phyloP scores from a whole-genome alignment of 1,140 invertebrate species.

The Heliconius melpomene region DNA sequence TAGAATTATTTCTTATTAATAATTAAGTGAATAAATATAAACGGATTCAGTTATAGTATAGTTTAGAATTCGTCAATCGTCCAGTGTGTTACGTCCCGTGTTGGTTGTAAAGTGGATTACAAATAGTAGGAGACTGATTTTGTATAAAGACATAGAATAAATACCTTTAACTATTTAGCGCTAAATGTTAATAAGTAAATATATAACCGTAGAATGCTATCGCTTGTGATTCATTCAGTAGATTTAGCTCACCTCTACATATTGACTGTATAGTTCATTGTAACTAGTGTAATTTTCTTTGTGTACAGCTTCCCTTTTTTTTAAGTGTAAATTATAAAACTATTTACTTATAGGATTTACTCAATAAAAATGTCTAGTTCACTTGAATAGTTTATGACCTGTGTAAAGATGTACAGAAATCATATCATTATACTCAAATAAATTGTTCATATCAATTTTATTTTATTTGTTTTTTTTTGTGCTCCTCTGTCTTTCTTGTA shows the following conservation, averaged over 20 bases:
- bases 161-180: conserved; percentile 53
- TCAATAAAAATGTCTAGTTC: conserved; percentile 74
- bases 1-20: background rate
- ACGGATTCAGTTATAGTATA: conserved; percentile 15
- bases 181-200: conserved; percentile 16
- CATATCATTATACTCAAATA: conserved; percentile 80
- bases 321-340: conserved; percentile 76
- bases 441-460: conserved; percentile 75
- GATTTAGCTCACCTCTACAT: background rate
- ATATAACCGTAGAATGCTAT: background rate
- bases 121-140: conserved; percentile 80
- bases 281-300: conserved; percentile 48
- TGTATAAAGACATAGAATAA: conserved; percentile 72
- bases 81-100: conserved; percentile 63
- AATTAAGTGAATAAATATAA: background rate
- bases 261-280: conserved; percentile 32
- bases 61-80: conserved; percentile 51
- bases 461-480: conserved; percentile 44
- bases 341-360: conserved; percentile 65
- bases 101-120: conserved; percentile 61
- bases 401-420: conserved; percentile 79
- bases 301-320: conserved; percentile 72
- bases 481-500: no score
- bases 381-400: conserved; percentile 74
- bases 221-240: background rate